Base-by-base conservation (phyloP, 1,140 invertebrate species). In the Prorops nasuta region DNA sequence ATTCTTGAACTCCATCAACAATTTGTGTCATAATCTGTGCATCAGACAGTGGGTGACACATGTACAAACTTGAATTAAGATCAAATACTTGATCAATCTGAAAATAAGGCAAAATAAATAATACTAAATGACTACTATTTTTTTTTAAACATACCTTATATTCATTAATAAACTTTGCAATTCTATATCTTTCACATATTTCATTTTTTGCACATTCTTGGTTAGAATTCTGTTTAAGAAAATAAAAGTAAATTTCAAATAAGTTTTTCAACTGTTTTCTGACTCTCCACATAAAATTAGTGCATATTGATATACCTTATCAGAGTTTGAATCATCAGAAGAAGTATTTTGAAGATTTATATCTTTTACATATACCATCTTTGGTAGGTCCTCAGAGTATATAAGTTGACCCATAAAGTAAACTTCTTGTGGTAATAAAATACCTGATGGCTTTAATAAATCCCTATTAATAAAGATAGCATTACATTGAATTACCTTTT, bases 131-230 rank as follows among this genome's bases (percentile, higher is more conserved):
- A n/a, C n/a, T n/a, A 37, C 20, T 31, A 20, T 35, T 16, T 10
- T 37, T 14, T 6, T 42, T 14, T 40, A 31, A 38, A 54, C 3
- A 42, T 57, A 80, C 80, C 70, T 79, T 70, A 49, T 69, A 81
- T 47, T 71, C 54, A 46, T 81, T 81, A 44, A 81, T 80, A 40
- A 71, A 71, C 43, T 78, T 62, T 18, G 77, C 75, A 34, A 82
- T 71, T n/a, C 55, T 51, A 44, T 70, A 76, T 3, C 65, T 70
- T 10, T 62, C 66, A 35, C n/a, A n/a, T n/a, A n/a, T n/a, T n/a
- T n/a, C n/a, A n/a, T n/a, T n/a, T 10, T 67, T 63, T 56, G 71
- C 32, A 31, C 43, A 41, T 35, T 66, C 38, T n/a, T 45, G 66
- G 31, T 62, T 48, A 28, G 65, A 73, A 38, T 55, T 57, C 54